Percentiles rank a stretch among this genome's conserved stretches.
Conservation (phyloP, 64 coral and sea anemone species). For the Trachythela sp. region DNA sequence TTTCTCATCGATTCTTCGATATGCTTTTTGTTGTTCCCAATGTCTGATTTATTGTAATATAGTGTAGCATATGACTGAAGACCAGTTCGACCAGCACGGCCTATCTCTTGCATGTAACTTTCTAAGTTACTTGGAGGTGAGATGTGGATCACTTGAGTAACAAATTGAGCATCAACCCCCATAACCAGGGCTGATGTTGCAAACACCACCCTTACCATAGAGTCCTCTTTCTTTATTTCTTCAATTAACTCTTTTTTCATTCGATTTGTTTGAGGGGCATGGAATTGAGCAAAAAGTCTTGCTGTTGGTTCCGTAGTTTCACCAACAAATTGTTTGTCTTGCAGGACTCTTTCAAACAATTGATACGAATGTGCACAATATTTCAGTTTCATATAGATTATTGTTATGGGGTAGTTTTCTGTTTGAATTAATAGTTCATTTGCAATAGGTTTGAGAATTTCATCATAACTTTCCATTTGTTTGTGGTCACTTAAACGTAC, state of each 20-base stretch:
- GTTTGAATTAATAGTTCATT: constrained; percentile 35
- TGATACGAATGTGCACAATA: constrained; percentile 35
- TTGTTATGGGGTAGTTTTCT: constrained; percentile 62
- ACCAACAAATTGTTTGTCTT: constrained; percentile 59
- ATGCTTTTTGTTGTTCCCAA: constrained; percentile 50
- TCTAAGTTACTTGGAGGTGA: constrained; percentile 50
- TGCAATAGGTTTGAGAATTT: constrained; percentile 34
- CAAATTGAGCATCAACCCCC: constrained; percentile 56
- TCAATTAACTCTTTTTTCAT: constrained; percentile 59
- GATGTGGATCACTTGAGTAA: constrained; percentile 51
- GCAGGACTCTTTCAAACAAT: constrained; percentile 40
- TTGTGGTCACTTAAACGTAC: constrained; percentile 33
- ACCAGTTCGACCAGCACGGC: constrained; percentile 52
- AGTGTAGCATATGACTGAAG: constrained; percentile 42
- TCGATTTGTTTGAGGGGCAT: constrained; percentile 48
- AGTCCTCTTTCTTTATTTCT: constrained; percentile 57
- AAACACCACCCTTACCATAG: constrained; percentile 46
- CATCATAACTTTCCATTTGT: constrained; percentile 15
- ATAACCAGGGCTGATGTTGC: constrained; percentile 65
- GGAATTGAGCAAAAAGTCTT: constrained; percentile 58
- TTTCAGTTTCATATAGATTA: too few species aligned
- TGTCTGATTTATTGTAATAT: constrained; percentile 57
- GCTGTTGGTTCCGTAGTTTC: constrained; percentile 12
- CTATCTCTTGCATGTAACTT: constrained; percentile 63
- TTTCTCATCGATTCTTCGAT: constrained; percentile 49